phyloP scores from a whole-genome alignment of 1,140 invertebrate genomes.

The Lysiphlebus fabarum region DNA sequence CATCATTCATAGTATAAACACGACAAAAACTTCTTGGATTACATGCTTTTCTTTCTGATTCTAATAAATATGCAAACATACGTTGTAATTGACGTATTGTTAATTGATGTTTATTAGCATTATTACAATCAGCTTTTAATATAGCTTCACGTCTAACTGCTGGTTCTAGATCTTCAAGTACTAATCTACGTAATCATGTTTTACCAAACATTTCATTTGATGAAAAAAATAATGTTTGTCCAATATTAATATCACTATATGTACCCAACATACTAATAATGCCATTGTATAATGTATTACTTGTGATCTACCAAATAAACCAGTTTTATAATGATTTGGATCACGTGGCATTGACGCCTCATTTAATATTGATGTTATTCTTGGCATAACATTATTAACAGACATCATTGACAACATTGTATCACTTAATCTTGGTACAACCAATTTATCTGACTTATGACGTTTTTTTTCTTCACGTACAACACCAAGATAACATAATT shows the following conservation, averaged over 20 bases:
- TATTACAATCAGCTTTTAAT: conserved; percentile 64
- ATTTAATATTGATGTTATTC: conserved; percentile 81
- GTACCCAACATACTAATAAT: conserved; percentile 78
- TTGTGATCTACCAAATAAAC: conserved; percentile 82
- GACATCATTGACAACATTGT: conserved; percentile 80
- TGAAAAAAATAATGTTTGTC: conserved; percentile 64
- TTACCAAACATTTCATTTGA: conserved; percentile 60
- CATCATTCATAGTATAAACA: conserved; percentile 95
- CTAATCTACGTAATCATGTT: conserved; percentile 70
- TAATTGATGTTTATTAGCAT: conserved; percentile 72
- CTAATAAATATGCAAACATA: conserved; percentile 93
- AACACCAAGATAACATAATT: conserved; percentile 82
- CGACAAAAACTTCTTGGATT: conserved; percentile 95
- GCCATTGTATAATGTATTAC: conserved; percentile 79
- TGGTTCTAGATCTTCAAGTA: conserved; percentile 81
- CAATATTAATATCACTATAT: conserved; percentile 68
- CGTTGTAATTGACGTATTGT: conserved; percentile 84
- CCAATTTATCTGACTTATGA: conserved; percentile 60
- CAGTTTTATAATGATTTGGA: conserved; percentile 79
- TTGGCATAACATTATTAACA: conserved; percentile 74
- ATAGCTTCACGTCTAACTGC: conserved; percentile 82
- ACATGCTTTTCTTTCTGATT: conserved; percentile 92
- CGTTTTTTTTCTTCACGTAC: conserved; percentile 55
- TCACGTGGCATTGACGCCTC: conserved; percentile 77
- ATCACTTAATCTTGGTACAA: conserved; percentile 65